These are phyloP conservation scores for Cremastobaeus sp. DNA, from an alignment of 2,888 invertebrate species.

Conservation along the genomic window DNA sequence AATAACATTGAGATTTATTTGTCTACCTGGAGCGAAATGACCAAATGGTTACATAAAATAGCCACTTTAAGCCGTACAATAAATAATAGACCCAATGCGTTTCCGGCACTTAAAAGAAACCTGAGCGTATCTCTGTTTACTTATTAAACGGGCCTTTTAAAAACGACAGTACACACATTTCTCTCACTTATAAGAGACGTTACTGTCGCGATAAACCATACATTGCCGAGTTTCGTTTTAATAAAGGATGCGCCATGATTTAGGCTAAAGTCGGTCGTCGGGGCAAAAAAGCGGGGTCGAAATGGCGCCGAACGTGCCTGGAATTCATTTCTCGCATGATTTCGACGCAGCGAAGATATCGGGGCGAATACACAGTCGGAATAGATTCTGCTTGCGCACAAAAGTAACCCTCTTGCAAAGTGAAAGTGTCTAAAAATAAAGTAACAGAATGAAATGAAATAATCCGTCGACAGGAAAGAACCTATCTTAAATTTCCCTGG, in stretches of 20 bases:
- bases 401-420: conserved; percentile 59
- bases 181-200: conserved; percentile 43
- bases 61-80: conserved; percentile 24
- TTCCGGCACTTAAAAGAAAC: conserved; percentile 34
- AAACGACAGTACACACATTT: conserved; percentile 34
- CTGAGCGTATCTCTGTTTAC: conserved; percentile 22
- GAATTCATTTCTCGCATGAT: conserved; percentile 58
- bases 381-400: conserved; percentile 57
- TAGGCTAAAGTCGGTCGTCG: conserved; percentile 67
- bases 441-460: conserved; percentile 60
- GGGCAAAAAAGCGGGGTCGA: conserved; percentile 62
- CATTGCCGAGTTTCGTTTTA: conserved; percentile 68
- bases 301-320: conserved; percentile 52
- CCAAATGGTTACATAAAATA: conserved; percentile 40
- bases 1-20: conserved; percentile 47
- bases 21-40: conserved; percentile 32
- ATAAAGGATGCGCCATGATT: conserved; percentile 73
- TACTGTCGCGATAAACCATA: conserved; percentile 68
- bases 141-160: conserved; percentile 48
- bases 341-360: conserved; percentile 40
- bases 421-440: conserved; percentile 63
- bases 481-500: conserved; percentile 59
- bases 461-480: conserved; percentile 61
- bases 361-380: conserved; percentile 45
- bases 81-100: conserved; percentile 36